Conservation (phyloP, 1,140 invertebrate species). For the Panulirus ornatus region DNA sequence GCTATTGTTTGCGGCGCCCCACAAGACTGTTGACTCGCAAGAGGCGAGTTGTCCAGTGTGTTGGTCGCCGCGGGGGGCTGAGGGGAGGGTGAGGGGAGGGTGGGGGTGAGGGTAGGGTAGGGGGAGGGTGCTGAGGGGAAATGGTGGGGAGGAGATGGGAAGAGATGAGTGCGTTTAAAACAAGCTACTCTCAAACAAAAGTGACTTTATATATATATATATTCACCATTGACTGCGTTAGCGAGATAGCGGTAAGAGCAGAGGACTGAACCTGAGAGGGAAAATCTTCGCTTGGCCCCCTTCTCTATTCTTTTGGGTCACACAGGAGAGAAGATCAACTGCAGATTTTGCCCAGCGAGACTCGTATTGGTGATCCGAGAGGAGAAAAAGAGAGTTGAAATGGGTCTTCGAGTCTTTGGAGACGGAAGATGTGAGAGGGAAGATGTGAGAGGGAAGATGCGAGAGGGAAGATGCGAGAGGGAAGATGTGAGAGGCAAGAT, state of each 20-base stretch:
- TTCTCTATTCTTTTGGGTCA: no score
- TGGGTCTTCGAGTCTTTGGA: neutral
- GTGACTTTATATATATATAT: neutral
- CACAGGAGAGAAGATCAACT: no score
- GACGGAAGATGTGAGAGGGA: neutral
- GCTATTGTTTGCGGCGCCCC: slow-evolving; percentile 49
- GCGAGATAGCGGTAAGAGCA: no score
- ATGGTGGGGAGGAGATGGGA: neutral
- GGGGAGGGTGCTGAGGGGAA: neutral
- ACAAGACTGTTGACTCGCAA: neutral
- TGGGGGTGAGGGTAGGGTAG: neutral
- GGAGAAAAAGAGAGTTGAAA: neutral
- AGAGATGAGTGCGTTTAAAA: neutral
- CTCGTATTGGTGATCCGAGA: neutral
- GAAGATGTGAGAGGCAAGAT: neutral
- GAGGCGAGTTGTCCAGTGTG: no score
- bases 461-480: neutral
- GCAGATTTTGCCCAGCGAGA: neutral
- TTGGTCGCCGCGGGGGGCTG: neutral
- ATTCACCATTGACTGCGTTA: no score
- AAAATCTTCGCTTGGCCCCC: no score
- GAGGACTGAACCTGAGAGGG: no score
- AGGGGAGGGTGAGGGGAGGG: slow-evolving; percentile 1
- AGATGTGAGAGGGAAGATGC: neutral
- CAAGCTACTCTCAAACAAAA: neutral